Evolutionary conservation across 2,888 invertebrate species (phyloP).

Genomic region (Augochlorella aurata): DNA sequence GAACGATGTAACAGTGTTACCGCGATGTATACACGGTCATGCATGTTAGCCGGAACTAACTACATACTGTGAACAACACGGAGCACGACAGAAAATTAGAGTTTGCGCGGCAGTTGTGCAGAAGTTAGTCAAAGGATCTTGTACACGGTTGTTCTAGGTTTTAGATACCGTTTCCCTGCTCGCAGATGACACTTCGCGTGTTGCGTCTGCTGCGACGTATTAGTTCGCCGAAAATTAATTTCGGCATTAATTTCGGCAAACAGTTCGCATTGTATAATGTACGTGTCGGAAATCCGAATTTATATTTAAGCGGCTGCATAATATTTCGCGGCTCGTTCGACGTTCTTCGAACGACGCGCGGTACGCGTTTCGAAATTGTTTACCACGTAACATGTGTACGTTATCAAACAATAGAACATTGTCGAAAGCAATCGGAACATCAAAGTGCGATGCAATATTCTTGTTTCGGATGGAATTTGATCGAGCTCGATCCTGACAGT

Average conservation of each 20-base stretch:
- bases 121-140: constrained; percentile 16
- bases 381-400: not conserved
- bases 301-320: too few relatives aligned
- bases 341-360: not conserved
- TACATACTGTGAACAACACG: constrained; percentile 13
- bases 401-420: not conserved
- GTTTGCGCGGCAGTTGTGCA: constrained; percentile 13
- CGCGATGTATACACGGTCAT: constrained; percentile 1
- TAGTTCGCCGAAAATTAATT: not conserved
- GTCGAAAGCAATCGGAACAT: not conserved
- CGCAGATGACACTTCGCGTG: not conserved
- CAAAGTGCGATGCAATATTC: not conserved
- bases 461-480: not conserved
- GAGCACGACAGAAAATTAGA: constrained; percentile 12
- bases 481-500: not conserved
- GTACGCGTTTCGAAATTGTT: not conserved
- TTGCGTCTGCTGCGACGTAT: not conserved
- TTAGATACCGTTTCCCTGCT: constrained; percentile 2
- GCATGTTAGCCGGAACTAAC: constrained; percentile 11
- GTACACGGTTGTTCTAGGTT: not conserved
- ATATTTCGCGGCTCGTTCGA: too few relatives aligned
- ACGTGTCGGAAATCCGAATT: too few relatives aligned
- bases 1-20: not conserved
- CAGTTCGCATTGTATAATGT: not conserved
- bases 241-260: not conserved